Evolutionary conservation across 1,140 invertebrate genomes (phyloP), one percentile per base, ranked within the genome.

Genomic region (Adelges cooleyi): DNA sequence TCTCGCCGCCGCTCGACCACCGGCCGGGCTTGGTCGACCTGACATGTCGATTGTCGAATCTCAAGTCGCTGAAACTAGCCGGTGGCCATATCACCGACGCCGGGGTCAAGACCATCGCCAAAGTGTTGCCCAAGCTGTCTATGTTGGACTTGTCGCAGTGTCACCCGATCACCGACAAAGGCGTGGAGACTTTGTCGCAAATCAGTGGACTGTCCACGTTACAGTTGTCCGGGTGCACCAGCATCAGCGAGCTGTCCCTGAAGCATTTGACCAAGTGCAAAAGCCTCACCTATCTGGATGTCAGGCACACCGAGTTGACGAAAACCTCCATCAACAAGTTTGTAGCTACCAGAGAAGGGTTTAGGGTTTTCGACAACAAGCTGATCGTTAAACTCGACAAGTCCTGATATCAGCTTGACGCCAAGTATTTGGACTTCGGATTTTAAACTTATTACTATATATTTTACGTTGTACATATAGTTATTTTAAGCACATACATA

Each of bases 361-460:
- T 48, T 13, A 46, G 13, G 6, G 56, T 46, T 1, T 62, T 27
- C 13, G 56, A 62, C 25, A 0, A 4, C 0, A 62, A 48, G 15
- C 56, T 62, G 0, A 17, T 62, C 2, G 56, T 62, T 1, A 62
- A 62, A 18, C 11, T 62, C 2, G 53, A 59, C 8, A 59, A 59
- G 17, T 62, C 56, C 56, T 62, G 56, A 62, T 62, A 62, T n/a
- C 42, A 17, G 25, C 56, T 62, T 48, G 40, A 62, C 17, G 17
- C 56, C 25, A 25, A 62, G 27, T 18, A 18, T 15, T 46, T 62
- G n/a, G 56, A 48, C 25, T 62, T 62, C 25, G 56, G 56, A 62
- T 62, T 62, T 15, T 62, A 62, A 62, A 40, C 25, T 11, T 6
- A 33, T 11, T 33, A 11, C 11, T 33, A 11, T 33, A 11, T 33